Percentiles rank a stretch among this genome's conserved stretches.
phyloP scores from a whole-genome alignment of 2,797 vertebrate species.

The Carapus acus region DNA sequence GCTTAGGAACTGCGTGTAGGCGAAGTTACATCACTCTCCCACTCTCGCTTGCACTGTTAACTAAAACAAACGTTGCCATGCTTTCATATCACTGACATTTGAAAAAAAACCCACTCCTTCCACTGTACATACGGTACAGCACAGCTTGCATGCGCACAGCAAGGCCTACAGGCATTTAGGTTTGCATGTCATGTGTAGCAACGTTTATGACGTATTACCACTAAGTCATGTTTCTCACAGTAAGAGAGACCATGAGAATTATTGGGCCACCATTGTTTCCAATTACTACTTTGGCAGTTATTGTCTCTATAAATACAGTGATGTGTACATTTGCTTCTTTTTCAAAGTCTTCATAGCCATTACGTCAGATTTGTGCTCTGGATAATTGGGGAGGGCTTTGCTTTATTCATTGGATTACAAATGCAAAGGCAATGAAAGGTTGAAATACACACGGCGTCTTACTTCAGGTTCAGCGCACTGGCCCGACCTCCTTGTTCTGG shows the following conservation, averaged over 20 bases:
- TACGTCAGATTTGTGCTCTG: not conserved
- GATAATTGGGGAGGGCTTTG: not conserved
- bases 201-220: not conserved
- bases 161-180: not conserved
- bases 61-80: too few species aligned
- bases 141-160: too few species aligned
- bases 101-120: too few species aligned
- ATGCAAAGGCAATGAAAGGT: slow-evolving; percentile 39
- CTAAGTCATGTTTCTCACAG: not conserved
- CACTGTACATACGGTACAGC: too few species aligned
- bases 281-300: too few species aligned
- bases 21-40: too few species aligned
- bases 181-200: not conserved
- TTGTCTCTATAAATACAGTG: not conserved
- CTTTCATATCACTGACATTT: too few species aligned
- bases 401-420: slow-evolving; percentile 38
- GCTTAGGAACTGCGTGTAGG: too few species aligned
- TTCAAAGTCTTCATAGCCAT: not conserved
- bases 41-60: too few species aligned
- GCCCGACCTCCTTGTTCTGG: slow-evolving; percentile 77
- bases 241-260: not conserved
- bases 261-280: not conserved
- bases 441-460: slow-evolving; percentile 66
- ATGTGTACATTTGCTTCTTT: not conserved
- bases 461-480: slow-evolving; percentile 84